Evolutionary conservation across 2,113 vertebrate species (phyloP), one percentile per base, ranked within the genome.

Genomic region (Grammomys dolichurus): DNA sequence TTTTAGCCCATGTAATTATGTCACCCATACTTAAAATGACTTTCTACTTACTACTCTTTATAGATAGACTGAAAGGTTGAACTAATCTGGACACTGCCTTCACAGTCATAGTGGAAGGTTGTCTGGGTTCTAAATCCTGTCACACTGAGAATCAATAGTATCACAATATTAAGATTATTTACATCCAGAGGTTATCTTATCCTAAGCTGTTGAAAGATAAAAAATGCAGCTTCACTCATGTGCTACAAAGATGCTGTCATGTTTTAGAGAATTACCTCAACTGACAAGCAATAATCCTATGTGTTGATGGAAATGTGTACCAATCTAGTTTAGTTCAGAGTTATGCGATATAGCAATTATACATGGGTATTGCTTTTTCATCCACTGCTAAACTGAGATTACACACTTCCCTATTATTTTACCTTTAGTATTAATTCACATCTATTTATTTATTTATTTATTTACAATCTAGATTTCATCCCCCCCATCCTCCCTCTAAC

Each of bases 121-220:
- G 54, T 58, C 36, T 40, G 1, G 0, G 14, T 84, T 84, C 81
- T 63, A 84, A 24, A 43, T 43, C n/a, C 7, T 28, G n/a, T 63
- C 58, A 28, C 40, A 13, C 31, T 60, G 56, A 63, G 22, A 40
- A 40, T 8, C 12, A 82, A 84, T 31, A 10, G 14, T 82, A 70
- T 24, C 11, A 54, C 31, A 70, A 26, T 9, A 22, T 67, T 51
- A 70, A 13, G 7, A n/a, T 51, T 70, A 24, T 20, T 36, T 54
- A 31, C 31, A 5, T 3, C 4, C 28, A 86, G 24, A 16, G 22
- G 81, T 63, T 33, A 54, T 28, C 54, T 70, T 80, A 77, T 6
- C 3, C 51, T 93, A 36, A 60, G 7, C 82, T 87, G 19, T 54
- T 95, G 13, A 91, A 91, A 85, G 75, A 58, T 90, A 16, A 90